Evolutionary conservation across 1,140 invertebrate genomes (phyloP), one percentile per base, ranked within the genome.

Genomic region (Drusus annulatus): DNA sequence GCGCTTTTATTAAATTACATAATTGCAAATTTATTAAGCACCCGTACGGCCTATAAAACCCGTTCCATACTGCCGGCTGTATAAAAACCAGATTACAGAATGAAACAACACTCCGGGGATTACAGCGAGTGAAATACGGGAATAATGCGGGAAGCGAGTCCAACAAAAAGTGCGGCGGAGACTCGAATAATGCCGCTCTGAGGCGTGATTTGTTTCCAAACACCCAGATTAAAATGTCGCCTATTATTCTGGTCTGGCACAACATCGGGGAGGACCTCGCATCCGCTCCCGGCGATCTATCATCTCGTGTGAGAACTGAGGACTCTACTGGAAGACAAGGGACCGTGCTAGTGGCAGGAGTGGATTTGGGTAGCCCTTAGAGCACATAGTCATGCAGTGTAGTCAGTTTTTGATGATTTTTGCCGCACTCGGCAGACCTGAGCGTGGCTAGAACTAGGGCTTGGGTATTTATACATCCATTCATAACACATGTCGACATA

Each of bases 121-220:
- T 71, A 51, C 36, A 45, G 16, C 13, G 68, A 71, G 50, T 71
- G 68, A 52, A 71, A 71, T 71, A 71, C 68, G 68, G 68, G 45
- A 71, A 52, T 50, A 36, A 65, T 31, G 19, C 45, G 50, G 68
- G 45, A 52, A 52, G 45, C 50, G 45, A 68, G 19, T 13, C 68
- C 17, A 52, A 71, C 68, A 71, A 51, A 71, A 71, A 50, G 68
- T 25, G 45, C 68, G 68, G 68, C 68, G 50, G 68, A 71, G 68
- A 25, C 68, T 51, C 56, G 74, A 65, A 81, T 76, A 81, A 81
- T 81, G 50, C 56, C 21, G 36, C 28, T 28, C 23, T 56, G 74
- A 76, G 74, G 76, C 81, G 81, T 82, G 81, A 82, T 79, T 76
- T 79, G 81, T 76, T 79, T 82, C 52, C 69, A 76, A 82, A 82